Evolutionary conservation across 2,797 vertebrate genomes (phyloP), one percentile per base, ranked within the genome.

Genomic region (Novumbra hubbsi): DNA sequence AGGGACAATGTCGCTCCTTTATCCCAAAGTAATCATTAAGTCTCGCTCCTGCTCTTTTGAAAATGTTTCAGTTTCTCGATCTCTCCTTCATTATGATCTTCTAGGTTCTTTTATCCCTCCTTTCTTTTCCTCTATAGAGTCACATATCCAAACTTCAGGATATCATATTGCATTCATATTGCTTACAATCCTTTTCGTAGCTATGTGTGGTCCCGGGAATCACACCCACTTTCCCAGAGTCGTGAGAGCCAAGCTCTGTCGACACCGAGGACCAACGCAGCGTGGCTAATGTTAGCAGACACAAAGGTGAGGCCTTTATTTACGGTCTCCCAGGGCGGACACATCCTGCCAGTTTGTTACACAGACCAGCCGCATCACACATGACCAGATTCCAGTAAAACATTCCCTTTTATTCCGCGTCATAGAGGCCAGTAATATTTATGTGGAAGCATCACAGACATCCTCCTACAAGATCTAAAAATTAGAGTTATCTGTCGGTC

Each of bases 21-120:
- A 21, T 24, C 2, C 52, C 57, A 17, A 7, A 19, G n/a, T 49
- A 76, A 67, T 55, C 60, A 76, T 74, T 71, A 77, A 76, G 34
- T 76, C 77, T 67, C 81, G 75, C 67, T 75, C 74, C 69, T 73
- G 24, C 73, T 30, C 49, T 73, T 67, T 57, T 38, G 4, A 38
- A 38, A 38, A 38, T 38, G 16, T 45, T 48, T 49, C 17, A 48
- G 15, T 45, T 27, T 63, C 30, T 9, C 21, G 3, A 27, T 63
- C 71, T 17, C 41, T 63, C 60, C 41, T 63, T 38, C 27, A 11
- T 28, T 30, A 41, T 34, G 16, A 27, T n/a, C 68, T 6, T 24
- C 24, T 16, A 21, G 5, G 6, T 21, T 15, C 34, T 21, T 68
- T 34, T 3, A n/a, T 19, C 12, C 11, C 4, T 32, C 11, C 66